Evolutionary conservation across 2,888 invertebrate genomes (phyloP).

Genomic region (Autographa pulchrina): DNA sequence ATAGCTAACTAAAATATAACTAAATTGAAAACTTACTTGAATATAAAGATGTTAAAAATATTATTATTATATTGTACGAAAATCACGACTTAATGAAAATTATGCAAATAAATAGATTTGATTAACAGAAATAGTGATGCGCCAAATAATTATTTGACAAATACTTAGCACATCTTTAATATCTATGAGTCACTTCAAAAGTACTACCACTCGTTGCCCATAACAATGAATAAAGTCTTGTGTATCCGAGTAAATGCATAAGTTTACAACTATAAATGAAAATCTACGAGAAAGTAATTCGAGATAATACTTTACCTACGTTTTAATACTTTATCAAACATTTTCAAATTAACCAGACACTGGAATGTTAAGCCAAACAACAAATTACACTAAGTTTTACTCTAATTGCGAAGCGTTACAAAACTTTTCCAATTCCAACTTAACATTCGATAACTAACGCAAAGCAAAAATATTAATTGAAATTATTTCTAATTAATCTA

Average conservation of each 20-base stretch:
- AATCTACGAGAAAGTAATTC: slow-evolving; percentile 8
- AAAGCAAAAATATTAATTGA: not conserved
- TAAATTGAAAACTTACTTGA: no score
- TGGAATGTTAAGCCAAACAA: slow-evolving; percentile 30
- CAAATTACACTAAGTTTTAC: not conserved
- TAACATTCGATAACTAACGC: slow-evolving; percentile 27
- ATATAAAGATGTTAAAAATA: no score
- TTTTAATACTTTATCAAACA: slow-evolving; percentile 14
- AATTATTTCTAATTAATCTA: not conserved
- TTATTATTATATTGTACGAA: no score
- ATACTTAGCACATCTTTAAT: no score
- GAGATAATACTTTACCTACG: slow-evolving; percentile 35
- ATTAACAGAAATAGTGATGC: no score
- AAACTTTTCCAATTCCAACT: not conserved
- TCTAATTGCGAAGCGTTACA: not conserved
- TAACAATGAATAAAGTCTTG: slow-evolving; percentile 29
- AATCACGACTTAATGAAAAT: no score
- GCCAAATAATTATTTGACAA: no score
- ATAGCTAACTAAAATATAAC: no score
- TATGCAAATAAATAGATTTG: no score
- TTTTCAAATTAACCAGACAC: not conserved
- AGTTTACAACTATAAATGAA: slow-evolving; percentile 15
- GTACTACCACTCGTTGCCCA: not conserved
- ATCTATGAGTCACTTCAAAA: not conserved
- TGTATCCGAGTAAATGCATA: slow-evolving; percentile 36